Base-by-base conservation (phyloP, 2,113 vertebrate species). In the Melospiza georgiana region DNA sequence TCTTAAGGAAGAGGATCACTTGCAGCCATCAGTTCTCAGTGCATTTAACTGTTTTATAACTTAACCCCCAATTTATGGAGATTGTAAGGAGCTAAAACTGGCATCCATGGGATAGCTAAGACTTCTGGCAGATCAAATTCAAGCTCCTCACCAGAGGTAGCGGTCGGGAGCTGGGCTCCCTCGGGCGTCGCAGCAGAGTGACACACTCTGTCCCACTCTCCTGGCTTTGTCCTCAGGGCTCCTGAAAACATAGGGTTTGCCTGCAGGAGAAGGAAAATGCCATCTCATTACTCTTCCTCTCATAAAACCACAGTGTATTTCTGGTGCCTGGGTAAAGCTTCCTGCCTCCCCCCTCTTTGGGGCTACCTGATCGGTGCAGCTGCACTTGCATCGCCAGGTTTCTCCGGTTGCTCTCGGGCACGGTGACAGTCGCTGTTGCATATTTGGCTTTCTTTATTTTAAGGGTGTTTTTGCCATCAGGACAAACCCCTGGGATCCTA, bases 281-380 rank as follows among this genome's bases (percentile, higher is more conserved):
- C 31, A 7, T 43, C 31, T 78, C 1, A 0, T 92, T 89, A 89
- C 57, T 75, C 27, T 54, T 79, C 22, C 11, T 28, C 27, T 55
- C 61, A 17, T 62, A 73, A 91, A 88, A 67, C 21, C 13, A 11
- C 0, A 0, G 2, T 62, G 80, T 54, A 41, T 85, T 80, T 84
- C 57, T 20, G 11, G 9, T 74, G 54, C 13, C 20, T 16, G 9
- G 3, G 1, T 80, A 55, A 86, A 62, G 28, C 49, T 52, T 48
- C 10, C 48, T 71, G 9, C 43, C 3, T 28, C 30, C 21, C 33
- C 8, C n/a, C 18, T 59, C 33, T 75, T 20, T 44, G 30, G 13
- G 22, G 15, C 85, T 98, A 99, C 99, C 99, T 98, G 98, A 98
- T 97, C 99, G 98, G n/a, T 98, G 95, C 62, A 99, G 98, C 87